Evolutionary conservation across 2,113 vertebrate genomes (phyloP), one percentile per base, ranked within the genome.

Genomic region (Ammospiza caudacuta): DNA sequence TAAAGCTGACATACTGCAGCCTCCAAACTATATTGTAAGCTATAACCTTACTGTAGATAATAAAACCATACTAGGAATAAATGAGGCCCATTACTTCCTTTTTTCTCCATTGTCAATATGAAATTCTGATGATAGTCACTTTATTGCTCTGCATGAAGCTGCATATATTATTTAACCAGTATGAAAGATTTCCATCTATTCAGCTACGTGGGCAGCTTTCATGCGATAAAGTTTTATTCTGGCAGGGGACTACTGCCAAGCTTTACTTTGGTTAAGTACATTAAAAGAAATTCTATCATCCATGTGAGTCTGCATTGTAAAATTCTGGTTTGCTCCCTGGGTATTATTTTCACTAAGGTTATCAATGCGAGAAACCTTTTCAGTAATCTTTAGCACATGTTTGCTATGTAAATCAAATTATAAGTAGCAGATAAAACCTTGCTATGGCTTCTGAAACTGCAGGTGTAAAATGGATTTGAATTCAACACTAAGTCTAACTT

Each of bases 141-240:
- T 93, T 83, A 93, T 91, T 86, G 68, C 88, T 90, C 88, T 90
- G 72, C 79, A 59, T 86, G 79, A 88, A 80, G 54, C 72, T 83
- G 90, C 57, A 86, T 94, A 83, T 77, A 83, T 95, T 96, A 90
- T 96, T 95, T 94, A 89, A 93, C 68, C 57, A 41, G 35, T 74
- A 55, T 63, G 72, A 93, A 92, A 90, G 55, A 92, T 94, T 95
- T 94, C 67, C 68, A 83, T 87, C 78, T 93, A 69, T 79, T 93
- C 84, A 74, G 51, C 55, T 91, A 77, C 0, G 0, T 63, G 63
- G 62, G 63, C 57, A 95, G 64, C 57, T 95, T 95, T 93, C 75
- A 63, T 61, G 63, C 6, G 5, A 63, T 87, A 64, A 88, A 88
- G 43, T 87, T 95, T 95, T 95, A 63, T 95, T 97, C 90, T 72